phyloP scores from a whole-genome alignment of 2,888 invertebrate genomes.

The Drosophila maculinotata region DNA sequence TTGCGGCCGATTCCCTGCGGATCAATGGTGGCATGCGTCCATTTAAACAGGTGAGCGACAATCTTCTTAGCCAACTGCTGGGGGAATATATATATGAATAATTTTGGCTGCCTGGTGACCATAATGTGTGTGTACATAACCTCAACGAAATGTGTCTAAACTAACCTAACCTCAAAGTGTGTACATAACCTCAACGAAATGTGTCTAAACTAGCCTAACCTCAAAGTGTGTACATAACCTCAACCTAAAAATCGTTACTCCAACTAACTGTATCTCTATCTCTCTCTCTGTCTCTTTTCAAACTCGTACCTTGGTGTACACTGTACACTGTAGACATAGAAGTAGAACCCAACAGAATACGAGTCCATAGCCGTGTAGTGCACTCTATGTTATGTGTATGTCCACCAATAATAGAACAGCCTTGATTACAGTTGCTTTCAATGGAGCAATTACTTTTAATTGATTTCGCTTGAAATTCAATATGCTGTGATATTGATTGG shows the following conservation, averaged over 20 bases:
- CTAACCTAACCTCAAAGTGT: constrained; percentile 19
- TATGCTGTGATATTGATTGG: constrained; percentile 20
- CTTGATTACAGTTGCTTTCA: constrained; percentile 19
- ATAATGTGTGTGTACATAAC: constrained; percentile 19
- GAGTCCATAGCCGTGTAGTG: constrained; percentile 18
- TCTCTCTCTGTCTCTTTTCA: not conserved
- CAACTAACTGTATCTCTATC: not conserved
- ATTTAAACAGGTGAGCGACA: constrained; percentile 94
- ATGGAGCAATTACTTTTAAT: constrained; percentile 18
- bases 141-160: constrained; percentile 14
- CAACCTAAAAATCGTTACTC: constrained; percentile 10
- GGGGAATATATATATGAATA: no score
- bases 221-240: constrained; percentile 20
- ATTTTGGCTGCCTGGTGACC: no score
- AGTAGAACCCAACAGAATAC: not conserved
- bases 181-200: constrained; percentile 25
- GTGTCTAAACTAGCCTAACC: constrained; percentile 12
- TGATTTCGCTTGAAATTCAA: constrained; percentile 21
- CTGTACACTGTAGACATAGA: constrained; percentile 2
- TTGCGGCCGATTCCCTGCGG: constrained; percentile 97
- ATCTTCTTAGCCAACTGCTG: not conserved
- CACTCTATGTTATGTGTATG: not conserved
- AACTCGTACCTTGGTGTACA: constrained; percentile 20
- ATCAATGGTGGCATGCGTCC: constrained; percentile 98
- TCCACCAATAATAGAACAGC: not conserved